phyloP scores from a whole-genome alignment of 2,888 invertebrate species.

The Lasioglossum lativentre region DNA sequence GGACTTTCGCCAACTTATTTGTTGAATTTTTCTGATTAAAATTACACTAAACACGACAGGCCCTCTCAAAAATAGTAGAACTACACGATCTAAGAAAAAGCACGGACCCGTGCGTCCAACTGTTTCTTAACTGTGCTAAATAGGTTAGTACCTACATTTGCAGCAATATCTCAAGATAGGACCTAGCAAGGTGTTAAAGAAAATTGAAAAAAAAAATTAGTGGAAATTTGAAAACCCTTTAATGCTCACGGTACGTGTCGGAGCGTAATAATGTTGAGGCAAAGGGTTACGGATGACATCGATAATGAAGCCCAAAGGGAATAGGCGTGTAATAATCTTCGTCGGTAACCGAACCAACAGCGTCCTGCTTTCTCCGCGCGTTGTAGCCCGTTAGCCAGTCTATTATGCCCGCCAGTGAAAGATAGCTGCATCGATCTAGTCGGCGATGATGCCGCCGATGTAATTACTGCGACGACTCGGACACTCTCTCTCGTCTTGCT shows the following conservation, averaged over 20 bases:
- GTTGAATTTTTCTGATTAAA: too few species aligned
- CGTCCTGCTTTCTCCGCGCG: constrained; percentile 57
- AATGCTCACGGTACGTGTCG: neutral
- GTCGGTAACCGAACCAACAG: constrained; percentile 6
- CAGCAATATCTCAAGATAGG: too few species aligned
- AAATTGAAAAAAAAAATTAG: neutral
- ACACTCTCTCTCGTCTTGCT: constrained; percentile 42
- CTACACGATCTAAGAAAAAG: too few species aligned
- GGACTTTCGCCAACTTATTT: too few species aligned
- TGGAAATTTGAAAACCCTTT: neutral
- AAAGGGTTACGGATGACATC: neutral
- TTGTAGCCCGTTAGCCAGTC: constrained; percentile 21
- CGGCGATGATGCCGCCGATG: constrained; percentile 44
- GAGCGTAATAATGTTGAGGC: neutral
- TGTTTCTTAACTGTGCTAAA: too few species aligned
- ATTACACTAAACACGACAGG: too few species aligned
- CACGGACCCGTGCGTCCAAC: too few species aligned
- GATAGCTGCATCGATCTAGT: constrained; percentile 61
- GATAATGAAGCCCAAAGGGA: neutral
- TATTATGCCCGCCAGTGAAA: constrained; percentile 37
- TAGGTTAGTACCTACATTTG: too few species aligned
- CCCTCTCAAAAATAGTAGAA: too few species aligned
- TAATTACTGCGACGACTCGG: constrained; percentile 63
- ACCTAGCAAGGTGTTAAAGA: neutral
- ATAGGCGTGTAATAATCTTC: neutral